These are phyloP conservation scores for Talpa occidentalis DNA, from an alignment of 2,113 vertebrate genomes.

Conservation along the genomic window DNA sequence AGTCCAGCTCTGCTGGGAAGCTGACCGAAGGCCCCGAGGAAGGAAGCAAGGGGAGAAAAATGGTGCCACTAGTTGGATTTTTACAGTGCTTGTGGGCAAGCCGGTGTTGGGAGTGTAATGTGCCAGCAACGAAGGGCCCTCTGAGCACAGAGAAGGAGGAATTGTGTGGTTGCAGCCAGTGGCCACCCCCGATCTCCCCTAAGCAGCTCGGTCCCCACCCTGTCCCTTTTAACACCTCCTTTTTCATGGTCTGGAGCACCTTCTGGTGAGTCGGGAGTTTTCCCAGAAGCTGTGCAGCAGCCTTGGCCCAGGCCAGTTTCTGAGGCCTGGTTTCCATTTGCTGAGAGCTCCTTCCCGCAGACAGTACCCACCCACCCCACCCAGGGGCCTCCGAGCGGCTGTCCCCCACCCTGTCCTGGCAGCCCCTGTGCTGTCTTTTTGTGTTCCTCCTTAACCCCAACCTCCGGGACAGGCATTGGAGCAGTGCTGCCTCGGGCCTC, in stretches of 20 bases:
- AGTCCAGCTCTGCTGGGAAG: neutral
- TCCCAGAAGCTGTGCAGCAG: neutral
- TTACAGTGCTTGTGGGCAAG: slow-evolving; percentile 39
- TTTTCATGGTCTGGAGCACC: neutral
- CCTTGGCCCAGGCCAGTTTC: neutral
- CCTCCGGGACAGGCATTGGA: neutral
- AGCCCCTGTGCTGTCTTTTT: neutral
- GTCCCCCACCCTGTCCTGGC: slow-evolving; percentile 68
- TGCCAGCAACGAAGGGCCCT: neutral
- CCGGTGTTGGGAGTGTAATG: slow-evolving; percentile 53
- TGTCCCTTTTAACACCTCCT: neutral
- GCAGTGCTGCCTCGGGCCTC: neutral
- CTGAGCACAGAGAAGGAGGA: neutral
- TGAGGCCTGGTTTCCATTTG: slow-evolving; percentile 73
- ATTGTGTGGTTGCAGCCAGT: neutral
- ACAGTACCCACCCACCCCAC: slow-evolving; percentile 77
- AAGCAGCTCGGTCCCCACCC: neutral
- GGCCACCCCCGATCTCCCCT: neutral
- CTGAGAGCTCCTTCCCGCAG: slow-evolving; percentile 60
- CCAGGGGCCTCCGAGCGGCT: slow-evolving; percentile 66
- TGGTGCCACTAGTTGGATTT: slow-evolving; percentile 67
- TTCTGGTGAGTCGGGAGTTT: neutral
- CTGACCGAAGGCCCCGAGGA: neutral
- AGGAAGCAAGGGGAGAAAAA: slow-evolving; percentile 55
- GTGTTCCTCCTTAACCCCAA: neutral